These are phyloP conservation scores for Trissoscelio sp. DNA, from an alignment of 2,888 invertebrate species.

Conservation along the genomic window DNA sequence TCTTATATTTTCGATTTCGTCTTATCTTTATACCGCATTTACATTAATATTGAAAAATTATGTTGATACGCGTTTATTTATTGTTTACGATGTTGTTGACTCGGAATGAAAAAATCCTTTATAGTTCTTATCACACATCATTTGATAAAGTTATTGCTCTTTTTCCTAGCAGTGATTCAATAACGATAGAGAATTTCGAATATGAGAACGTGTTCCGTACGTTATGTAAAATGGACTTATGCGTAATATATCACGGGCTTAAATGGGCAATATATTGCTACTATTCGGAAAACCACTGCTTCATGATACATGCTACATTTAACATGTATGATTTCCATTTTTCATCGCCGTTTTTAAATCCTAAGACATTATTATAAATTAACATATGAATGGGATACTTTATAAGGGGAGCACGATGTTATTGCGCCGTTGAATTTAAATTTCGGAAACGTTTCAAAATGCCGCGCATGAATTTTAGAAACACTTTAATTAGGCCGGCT, in stretches of 20 bases:
- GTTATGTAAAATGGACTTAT: constrained; percentile 66
- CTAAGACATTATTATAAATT: constrained; percentile 64
- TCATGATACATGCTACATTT: constrained; percentile 69
- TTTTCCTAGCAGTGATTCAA: constrained; percentile 56
- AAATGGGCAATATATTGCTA: constrained; percentile 68
- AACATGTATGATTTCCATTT: constrained; percentile 68
- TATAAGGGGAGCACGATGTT: constrained; percentile 19
- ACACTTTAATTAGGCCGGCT: constrained; percentile 46
- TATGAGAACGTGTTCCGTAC: constrained; percentile 64
- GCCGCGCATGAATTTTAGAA: constrained; percentile 21
- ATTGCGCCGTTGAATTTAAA: constrained; percentile 49
- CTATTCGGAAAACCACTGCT: constrained; percentile 66
- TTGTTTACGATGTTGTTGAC: constrained; percentile 55
- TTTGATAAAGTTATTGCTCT: constrained; percentile 51
- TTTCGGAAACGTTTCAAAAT: constrained; percentile 39
- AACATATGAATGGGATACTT: constrained; percentile 64
- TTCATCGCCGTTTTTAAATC: constrained; percentile 62
- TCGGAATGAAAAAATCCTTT: constrained; percentile 42
- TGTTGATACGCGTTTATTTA: constrained; percentile 49
- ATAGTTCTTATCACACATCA: constrained; percentile 58
- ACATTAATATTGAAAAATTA: constrained; percentile 60
- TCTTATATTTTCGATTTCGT: constrained; percentile 25
- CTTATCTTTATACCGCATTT: constrained; percentile 43
- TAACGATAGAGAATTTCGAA: constrained; percentile 64
- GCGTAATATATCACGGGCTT: constrained; percentile 65